A percentile compares a stretch with the other conserved stretches of the same genome.
These are phyloP conservation scores for Dastarcus helophoroides DNA, from an alignment of 2,888 invertebrate species.

Conservation along the genomic window DNA sequence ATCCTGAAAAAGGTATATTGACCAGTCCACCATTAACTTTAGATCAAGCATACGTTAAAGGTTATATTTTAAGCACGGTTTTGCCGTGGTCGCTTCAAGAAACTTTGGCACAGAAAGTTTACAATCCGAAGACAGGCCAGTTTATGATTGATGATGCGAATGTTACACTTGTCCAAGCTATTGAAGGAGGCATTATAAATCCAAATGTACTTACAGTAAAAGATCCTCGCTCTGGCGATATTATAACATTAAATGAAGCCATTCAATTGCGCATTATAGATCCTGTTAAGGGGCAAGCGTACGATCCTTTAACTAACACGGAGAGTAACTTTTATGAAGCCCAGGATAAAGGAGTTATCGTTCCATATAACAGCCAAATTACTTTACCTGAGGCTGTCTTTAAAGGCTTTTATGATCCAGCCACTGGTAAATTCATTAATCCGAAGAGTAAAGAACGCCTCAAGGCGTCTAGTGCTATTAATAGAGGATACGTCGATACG, in stretches of 20 bases:
- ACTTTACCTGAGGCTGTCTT: slow-evolving; percentile 83
- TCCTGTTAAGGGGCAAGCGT: slow-evolving; percentile 65
- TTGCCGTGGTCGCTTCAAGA: slow-evolving; percentile 76
- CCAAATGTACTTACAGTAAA: slow-evolving; percentile 65
- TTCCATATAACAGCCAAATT: slow-evolving; percentile 71
- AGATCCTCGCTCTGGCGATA: slow-evolving; percentile 68
- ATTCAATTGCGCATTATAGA: slow-evolving; percentile 67
- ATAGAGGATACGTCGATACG: slow-evolving; percentile 72
- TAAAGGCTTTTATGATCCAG: slow-evolving; percentile 80
- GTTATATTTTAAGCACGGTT: slow-evolving; percentile 65
- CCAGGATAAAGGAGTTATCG: slow-evolving; percentile 66
- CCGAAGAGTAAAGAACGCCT: slow-evolving; percentile 69
- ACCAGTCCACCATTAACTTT: slow-evolving; percentile 59
- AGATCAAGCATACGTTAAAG: slow-evolving; percentile 70
- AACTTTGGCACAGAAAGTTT: slow-evolving; percentile 68
- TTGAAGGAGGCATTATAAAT: slow-evolving; percentile 63
- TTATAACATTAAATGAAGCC: slow-evolving; percentile 69
- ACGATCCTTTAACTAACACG: slow-evolving; percentile 62
- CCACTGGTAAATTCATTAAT: slow-evolving; percentile 70
- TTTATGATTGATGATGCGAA: slow-evolving; percentile 57
- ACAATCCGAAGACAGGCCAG: slow-evolving; percentile 62
- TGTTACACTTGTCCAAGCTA: slow-evolving; percentile 63
- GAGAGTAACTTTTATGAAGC: slow-evolving; percentile 74
- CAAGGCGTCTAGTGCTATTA: slow-evolving; percentile 72
- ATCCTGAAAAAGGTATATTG: slow-evolving; percentile 57